Evolutionary conservation across 2,888 invertebrate species (phyloP).

Genomic region (Andrena camellia): DNA sequence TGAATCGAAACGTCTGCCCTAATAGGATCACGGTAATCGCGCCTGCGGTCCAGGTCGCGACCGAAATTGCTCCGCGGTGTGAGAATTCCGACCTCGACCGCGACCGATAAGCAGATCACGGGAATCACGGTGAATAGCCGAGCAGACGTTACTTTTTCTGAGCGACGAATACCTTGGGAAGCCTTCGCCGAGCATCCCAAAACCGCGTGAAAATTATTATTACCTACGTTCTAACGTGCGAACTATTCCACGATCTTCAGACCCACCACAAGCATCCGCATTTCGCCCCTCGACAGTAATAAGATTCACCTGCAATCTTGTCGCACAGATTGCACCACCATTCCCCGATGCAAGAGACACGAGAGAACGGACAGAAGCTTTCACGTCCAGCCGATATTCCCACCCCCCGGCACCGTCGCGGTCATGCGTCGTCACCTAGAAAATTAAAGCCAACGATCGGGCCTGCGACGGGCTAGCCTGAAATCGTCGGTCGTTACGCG

Average conservation of each 20-base stretch:
- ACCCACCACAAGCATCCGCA: not conserved
- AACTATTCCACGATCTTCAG: no score
- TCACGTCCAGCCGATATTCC: slow-evolving; percentile 12
- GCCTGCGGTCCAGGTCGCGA: slow-evolving; percentile 79
- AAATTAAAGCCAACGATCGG: slow-evolving; percentile 66
- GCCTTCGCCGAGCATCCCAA: not conserved
- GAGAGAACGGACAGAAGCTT: not conserved
- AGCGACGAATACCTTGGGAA: not conserved
- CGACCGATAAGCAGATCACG: slow-evolving; percentile 81
- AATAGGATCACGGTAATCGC: slow-evolving; percentile 84
- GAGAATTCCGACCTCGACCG: slow-evolving; percentile 79
- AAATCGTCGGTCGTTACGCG: slow-evolving; percentile 66
- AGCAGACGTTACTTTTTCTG: not conserved
- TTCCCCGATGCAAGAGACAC: slow-evolving; percentile 15
- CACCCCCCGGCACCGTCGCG: slow-evolving; percentile 25
- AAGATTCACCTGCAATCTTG: not conserved
- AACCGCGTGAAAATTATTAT: not conserved
- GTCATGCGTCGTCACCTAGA: slow-evolving; percentile 66
- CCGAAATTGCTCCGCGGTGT: slow-evolving; percentile 79
- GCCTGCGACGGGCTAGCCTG: slow-evolving; percentile 57
- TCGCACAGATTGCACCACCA: not conserved
- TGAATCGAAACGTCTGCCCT: slow-evolving; percentile 58
- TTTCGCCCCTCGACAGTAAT: not conserved
- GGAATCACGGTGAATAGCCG: slow-evolving; percentile 51
- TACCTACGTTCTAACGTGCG: not conserved